A percentile compares a stretch with the other conserved stretches of the same genome.
phyloP scores from a whole-genome alignment of 2,113 vertebrate genomes.

The Nesogale talazaci region DNA sequence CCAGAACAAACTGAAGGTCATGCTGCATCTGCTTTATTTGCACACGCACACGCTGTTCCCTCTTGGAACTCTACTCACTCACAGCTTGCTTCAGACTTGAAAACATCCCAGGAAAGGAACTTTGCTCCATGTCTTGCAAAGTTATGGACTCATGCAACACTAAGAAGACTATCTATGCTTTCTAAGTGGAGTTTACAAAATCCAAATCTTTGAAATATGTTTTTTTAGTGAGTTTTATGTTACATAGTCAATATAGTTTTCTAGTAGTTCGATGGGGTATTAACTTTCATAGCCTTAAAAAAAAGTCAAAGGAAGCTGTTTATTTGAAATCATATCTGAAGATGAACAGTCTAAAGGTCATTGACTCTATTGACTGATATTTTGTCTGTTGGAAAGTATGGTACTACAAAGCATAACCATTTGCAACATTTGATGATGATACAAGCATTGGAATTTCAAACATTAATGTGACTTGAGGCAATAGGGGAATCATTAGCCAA shows the following conservation, averaged over 20 bases:
- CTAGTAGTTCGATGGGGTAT: not conserved
- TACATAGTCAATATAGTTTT: not conserved
- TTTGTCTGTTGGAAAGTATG: not conserved
- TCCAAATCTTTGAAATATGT: not conserved
- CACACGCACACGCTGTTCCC: conserved; percentile 57
- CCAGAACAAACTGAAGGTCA: conserved; percentile 57
- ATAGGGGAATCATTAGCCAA: conserved; percentile 18
- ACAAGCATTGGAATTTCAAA: conserved; percentile 52
- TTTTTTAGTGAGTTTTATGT: conserved; percentile 35
- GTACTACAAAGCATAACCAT: conserved; percentile 14
- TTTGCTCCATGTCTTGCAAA: conserved; percentile 34
- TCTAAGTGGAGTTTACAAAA: conserved; percentile 46
- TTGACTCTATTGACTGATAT: conserved; percentile 12
- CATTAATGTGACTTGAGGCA: conserved; percentile 1
- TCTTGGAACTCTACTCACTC: conserved; percentile 58
- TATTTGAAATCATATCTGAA: conserved; percentile 48
- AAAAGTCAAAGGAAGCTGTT: conserved; percentile 4
- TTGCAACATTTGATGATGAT: conserved; percentile 33
- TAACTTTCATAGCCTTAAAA: conserved; percentile 37
- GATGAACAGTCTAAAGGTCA: conserved; percentile 20
- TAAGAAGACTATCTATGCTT: conserved; percentile 20
- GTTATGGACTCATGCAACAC: conserved; percentile 10
- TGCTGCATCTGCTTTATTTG: conserved; percentile 56
- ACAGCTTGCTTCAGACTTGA: conserved; percentile 58
- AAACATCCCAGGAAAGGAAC: conserved; percentile 40